A percentile compares a stretch with the other conserved stretches of the same genome.
Conservation (phyloP, 2,888 invertebrate species). For the Pocota personata region DNA sequence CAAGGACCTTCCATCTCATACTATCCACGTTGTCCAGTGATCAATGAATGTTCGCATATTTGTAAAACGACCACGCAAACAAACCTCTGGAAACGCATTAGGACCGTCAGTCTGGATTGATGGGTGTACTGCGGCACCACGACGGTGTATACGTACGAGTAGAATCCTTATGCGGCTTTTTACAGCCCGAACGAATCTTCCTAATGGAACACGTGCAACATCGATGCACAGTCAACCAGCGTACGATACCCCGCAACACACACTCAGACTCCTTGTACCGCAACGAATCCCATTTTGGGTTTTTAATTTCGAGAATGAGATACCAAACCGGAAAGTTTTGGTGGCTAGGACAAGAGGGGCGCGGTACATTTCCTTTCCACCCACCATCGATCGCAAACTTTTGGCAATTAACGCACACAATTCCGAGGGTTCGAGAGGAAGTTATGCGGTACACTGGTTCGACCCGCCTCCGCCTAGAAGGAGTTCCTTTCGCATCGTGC, state of each 20-base stretch:
- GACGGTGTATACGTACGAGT: not conserved
- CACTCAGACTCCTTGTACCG: conserved; percentile 56
- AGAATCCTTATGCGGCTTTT: conserved; percentile 49
- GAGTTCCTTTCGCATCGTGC: conserved; percentile 33
- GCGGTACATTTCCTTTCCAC: not conserved
- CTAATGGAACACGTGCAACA: conserved; percentile 70
- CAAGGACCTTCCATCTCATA: not conserved
- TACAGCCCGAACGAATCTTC: conserved; percentile 69
- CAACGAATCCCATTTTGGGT: conserved; percentile 69
- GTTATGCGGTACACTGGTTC: conserved; percentile 23
- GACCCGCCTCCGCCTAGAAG: conserved; percentile 17
- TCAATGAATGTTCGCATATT: conserved; percentile 71
- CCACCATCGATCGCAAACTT: conserved; percentile 41
- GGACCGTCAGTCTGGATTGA: conserved; percentile 69
- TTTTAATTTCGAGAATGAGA: conserved; percentile 69
- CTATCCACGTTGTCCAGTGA: conserved; percentile 6
- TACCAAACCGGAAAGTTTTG: conserved; percentile 29
- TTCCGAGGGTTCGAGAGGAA: conserved; percentile 1
- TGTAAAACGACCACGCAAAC: conserved; percentile 72
- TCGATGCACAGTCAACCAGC: conserved; percentile 35
- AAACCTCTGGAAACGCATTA: conserved; percentile 73
- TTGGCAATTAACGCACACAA: conserved; percentile 63
- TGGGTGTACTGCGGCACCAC: conserved; percentile 65
- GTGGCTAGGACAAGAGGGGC: conserved; percentile 5
- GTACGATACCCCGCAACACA: not conserved